phyloP scores from a whole-genome alignment of 1,140 invertebrate species.

The Drosophila nebulosa region DNA sequence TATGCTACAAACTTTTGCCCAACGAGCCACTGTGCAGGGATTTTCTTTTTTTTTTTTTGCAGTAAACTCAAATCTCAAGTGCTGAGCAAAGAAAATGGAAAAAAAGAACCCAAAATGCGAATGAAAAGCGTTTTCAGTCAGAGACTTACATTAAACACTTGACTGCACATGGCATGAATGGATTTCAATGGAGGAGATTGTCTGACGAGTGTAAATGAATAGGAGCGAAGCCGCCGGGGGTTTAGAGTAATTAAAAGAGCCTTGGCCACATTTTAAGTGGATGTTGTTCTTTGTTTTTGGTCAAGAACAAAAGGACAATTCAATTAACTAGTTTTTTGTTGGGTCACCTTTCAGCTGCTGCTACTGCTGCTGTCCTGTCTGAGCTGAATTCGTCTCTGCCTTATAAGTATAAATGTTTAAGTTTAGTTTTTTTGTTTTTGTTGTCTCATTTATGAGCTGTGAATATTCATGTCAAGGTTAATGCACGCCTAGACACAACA shows the following conservation, averaged over 20 bases:
- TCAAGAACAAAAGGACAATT: slow-evolving; percentile 34
- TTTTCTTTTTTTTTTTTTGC: slow-evolving; percentile 24
- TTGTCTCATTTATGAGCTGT: slow-evolving; percentile 2
- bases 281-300: background rate
- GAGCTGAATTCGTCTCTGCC: slow-evolving; percentile 14
- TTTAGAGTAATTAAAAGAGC: slow-evolving; percentile 52
- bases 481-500: slow-evolving; percentile 36
- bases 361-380: background rate
- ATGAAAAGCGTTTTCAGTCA: background rate
- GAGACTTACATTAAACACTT: slow-evolving; percentile 31
- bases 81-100: slow-evolving; percentile 31
- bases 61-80: slow-evolving; percentile 34
- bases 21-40: too few species aligned
- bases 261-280: slow-evolving; percentile 4
- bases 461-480: slow-evolving; percentile 74
- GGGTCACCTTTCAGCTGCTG: slow-evolving; percentile 32
- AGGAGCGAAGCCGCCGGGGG: background rate
- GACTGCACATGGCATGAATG: slow-evolving; percentile 29
- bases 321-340: slow-evolving; percentile 32
- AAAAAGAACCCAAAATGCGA: background rate
- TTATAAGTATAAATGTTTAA: background rate
- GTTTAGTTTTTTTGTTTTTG: background rate
- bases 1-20: too few species aligned
- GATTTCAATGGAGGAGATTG: background rate
- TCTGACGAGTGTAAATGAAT: background rate